Evolutionary conservation across 2,113 vertebrate genomes (phyloP), one percentile per base, ranked within the genome.

Genomic region (Holacanthus passer): DNA sequence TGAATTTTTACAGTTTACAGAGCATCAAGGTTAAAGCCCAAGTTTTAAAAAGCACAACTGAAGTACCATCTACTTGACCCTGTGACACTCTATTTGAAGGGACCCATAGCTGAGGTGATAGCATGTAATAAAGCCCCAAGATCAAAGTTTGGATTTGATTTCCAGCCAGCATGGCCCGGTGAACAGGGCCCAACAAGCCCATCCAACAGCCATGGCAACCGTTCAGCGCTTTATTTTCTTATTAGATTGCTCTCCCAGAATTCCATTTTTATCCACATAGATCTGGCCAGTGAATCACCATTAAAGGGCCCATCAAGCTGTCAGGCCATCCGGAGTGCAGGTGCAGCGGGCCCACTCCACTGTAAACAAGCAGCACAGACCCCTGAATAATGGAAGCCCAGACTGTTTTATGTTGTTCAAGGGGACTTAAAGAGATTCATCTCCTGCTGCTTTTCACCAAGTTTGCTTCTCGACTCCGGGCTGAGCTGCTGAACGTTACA

Each of bases 241-340:
- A 94, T 94, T 93, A 94, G 92, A 94, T 93, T 92, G 83, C 91
- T 93, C 89, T 94, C 90, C 88, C 88, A 93, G 93, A 95, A 94
- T 94, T 95, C 94, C 92, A 94, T 95, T 95, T 95, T 95, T 95
- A 93, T 94, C 92, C 93, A 91, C 91, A 88, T 75, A 94, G 93
- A 94, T 94, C 90, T 93, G 88, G 91, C 91, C 93, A 91, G 94
- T 95, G 93, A 95, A 96, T 95, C 93, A 96, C 90, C 88, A 93
- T 95, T 95, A 94, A 93, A 94, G 88, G 92, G 90, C 92, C 92
- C 90, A 95, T 95, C 94, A 95, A 94, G 87, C 91, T 95, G 94
- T 94, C 93, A 94, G 93, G 89, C 84, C 86, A 87, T 91, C 89
- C 88, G 68, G 93, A 91, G 85, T 91, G 91, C 92, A 94, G 93